A percentile compares a stretch with the other conserved stretches of the same genome.
These are phyloP conservation scores for Hetaerina americana DNA, from an alignment of 1,140 invertebrate species.

Conservation along the genomic window DNA sequence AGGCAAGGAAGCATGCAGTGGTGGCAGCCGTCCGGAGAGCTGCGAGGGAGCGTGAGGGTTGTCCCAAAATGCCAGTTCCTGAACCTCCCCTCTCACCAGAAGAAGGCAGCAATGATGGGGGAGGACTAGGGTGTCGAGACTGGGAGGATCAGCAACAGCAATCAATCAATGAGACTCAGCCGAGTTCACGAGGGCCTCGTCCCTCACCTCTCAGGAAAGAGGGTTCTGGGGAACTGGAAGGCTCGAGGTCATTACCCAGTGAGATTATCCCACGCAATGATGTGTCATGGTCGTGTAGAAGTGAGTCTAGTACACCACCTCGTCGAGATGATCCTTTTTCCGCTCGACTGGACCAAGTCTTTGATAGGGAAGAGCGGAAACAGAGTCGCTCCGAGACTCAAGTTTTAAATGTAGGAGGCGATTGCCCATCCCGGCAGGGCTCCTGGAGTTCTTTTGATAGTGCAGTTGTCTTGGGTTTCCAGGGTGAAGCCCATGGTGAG, in stretches of 20 bases:
- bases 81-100: constrained; percentile 21
- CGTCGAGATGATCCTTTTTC: constrained; percentile 48
- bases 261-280: no score
- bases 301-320: background rate
- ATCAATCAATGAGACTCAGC: constrained; percentile 16
- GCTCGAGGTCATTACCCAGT: constrained; percentile 37
- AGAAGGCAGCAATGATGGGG: background rate
- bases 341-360: constrained; percentile 52
- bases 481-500: constrained; percentile 29
- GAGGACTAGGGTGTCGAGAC: constrained; percentile 27
- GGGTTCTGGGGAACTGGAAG: constrained; percentile 42
- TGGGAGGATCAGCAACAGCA: background rate
- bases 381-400: constrained; percentile 21
- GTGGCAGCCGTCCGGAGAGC: constrained; percentile 20
- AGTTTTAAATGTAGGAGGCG: constrained; percentile 23
- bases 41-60: constrained; percentile 38
- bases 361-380: constrained; percentile 55
- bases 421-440: constrained; percentile 48
- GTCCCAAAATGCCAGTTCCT: constrained; percentile 48
- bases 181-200: constrained; percentile 19
- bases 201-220: constrained; percentile 23
- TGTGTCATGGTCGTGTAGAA: background rate
- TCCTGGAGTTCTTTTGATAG: constrained; percentile 71
- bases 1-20: constrained; percentile 30
- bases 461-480: constrained; percentile 47